These are phyloP conservation scores for Himalopsyche anomala DNA, from an alignment of 2,888 invertebrate genomes.

Conservation along the genomic window DNA sequence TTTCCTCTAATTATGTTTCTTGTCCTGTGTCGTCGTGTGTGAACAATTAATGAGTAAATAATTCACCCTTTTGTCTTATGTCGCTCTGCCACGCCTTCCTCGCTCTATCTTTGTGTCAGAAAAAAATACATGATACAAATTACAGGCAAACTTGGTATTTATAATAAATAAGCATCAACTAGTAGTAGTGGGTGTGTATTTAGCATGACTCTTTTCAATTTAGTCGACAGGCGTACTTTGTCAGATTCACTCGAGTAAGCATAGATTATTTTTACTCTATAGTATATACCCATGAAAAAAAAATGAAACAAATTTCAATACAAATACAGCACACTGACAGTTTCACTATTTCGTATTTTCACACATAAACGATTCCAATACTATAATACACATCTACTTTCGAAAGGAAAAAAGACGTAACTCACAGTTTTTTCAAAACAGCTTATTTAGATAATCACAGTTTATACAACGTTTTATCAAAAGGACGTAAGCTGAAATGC, in stretches of 20 bases:
- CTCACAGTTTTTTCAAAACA: too few relatives aligned
- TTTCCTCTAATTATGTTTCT: conserved; percentile 1
- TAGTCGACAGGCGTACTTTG: not conserved
- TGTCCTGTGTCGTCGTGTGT: not conserved
- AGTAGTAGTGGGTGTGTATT: conserved; percentile 6
- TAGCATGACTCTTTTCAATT: not conserved
- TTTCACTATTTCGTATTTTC: too few relatives aligned
- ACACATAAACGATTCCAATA: too few relatives aligned
- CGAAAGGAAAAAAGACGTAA: too few relatives aligned
- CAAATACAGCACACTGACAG: too few relatives aligned
- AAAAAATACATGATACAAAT: not conserved
- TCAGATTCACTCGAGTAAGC: not conserved
- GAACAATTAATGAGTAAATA: conserved; percentile 20
- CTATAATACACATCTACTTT: too few relatives aligned
- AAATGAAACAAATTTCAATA: too few relatives aligned
- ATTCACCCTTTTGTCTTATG: conserved; percentile 5
- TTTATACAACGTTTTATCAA: too few relatives aligned
- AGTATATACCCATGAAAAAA: not conserved
- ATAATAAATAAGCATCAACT: not conserved
- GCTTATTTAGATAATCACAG: too few relatives aligned
- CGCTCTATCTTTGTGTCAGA: not conserved
- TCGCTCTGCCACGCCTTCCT: not conserved
- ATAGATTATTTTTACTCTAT: not conserved
- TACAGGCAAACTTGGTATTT: not conserved
- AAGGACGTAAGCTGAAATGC: too few relatives aligned